phyloP scores from a whole-genome alignment of 2,113 vertebrate species.

The Sceloporus tristichus region DNA sequence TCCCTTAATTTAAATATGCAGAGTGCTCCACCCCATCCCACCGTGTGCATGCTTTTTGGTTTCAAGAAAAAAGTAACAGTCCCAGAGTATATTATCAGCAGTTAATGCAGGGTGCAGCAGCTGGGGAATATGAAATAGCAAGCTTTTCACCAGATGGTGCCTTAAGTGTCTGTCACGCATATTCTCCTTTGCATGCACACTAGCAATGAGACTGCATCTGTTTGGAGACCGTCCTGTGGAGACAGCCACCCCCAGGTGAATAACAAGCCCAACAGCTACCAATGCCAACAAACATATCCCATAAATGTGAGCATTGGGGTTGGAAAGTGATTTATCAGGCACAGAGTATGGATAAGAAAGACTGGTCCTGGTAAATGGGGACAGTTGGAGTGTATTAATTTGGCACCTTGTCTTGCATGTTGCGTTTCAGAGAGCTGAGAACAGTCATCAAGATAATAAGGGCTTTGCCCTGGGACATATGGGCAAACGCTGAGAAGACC shows the following conservation, averaged over 20 bases:
- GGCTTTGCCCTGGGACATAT: constrained; percentile 2
- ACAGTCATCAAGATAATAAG: constrained; percentile 12
- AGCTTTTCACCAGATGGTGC: not conserved
- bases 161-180: not conserved
- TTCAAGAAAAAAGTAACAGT: not conserved
- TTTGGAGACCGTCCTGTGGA: not conserved
- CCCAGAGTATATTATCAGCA: not conserved
- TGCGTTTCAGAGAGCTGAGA: not conserved
- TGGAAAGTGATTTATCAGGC: not conserved
- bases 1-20: not conserved
- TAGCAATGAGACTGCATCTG: not conserved
- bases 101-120: not conserved
- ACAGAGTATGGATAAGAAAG: not conserved
- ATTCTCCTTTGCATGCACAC: not conserved
- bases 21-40: no score
- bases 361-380: no score
- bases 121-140: not conserved
- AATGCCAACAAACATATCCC: no score
- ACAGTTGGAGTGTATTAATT: not conserved
- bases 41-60: not conserved
- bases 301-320: no score
- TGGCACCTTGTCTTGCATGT: not conserved
- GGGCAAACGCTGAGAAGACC: constrained; percentile 16
- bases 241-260: not conserved
- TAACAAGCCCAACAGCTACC: not conserved